Conservation (phyloP, 2,797 vertebrate genomes). For the Tapirus indicus region DNA sequence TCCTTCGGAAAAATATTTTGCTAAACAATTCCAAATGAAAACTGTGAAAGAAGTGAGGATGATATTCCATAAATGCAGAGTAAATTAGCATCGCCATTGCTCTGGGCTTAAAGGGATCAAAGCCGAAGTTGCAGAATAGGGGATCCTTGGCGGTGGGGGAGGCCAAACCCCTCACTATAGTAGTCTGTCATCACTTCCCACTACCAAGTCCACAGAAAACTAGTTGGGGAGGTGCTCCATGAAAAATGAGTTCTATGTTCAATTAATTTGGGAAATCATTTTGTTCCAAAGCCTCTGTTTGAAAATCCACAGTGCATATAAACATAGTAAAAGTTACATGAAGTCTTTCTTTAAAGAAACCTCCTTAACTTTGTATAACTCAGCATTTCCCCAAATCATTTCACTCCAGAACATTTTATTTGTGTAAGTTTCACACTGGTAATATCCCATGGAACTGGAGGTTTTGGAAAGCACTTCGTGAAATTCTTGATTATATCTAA, state of each 20-base stretch:
- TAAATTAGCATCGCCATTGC: not conserved
- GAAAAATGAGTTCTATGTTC: not conserved
- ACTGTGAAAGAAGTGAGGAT: not conserved
- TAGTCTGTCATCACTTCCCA: not conserved
- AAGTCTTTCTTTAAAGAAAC: not conserved
- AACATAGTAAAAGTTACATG: not conserved
- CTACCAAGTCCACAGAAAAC: not conserved
- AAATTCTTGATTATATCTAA: not conserved
- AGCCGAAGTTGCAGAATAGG: not conserved
- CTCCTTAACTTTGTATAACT: not conserved
- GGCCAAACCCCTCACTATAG: not conserved
- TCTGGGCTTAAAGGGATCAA: not conserved
- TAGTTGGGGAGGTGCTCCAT: not conserved
- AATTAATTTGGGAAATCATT: not conserved
- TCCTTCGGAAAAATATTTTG: slow-evolving; percentile 36
- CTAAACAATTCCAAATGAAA: slow-evolving; percentile 1
- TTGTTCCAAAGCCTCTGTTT: not conserved
- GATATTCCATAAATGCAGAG: not conserved
- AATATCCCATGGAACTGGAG: not conserved
- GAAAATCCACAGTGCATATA: not conserved
- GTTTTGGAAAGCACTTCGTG: not conserved
- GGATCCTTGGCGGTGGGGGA: rapidly evolving
- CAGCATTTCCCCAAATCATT: not conserved
- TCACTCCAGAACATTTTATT: not conserved
- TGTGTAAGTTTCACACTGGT: not conserved